A percentile compares a stretch with the other conserved stretches of the same genome.
These are phyloP conservation scores for Anoura caudifer DNA, from an alignment of 2,113 vertebrate genomes.

Conservation along the genomic window DNA sequence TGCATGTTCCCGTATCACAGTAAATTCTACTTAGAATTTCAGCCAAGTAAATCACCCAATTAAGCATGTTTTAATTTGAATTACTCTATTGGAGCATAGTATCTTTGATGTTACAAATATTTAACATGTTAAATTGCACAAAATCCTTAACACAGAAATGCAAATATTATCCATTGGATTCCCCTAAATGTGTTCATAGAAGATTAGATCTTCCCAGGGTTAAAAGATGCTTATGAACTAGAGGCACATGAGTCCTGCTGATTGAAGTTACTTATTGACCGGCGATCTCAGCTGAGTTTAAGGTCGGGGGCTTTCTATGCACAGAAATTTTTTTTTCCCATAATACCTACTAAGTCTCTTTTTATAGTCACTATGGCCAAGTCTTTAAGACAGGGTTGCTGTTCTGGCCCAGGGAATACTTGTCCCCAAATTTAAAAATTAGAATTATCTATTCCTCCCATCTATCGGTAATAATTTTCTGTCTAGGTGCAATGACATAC, in stretches of 20 bases:
- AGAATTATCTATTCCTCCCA: not conserved
- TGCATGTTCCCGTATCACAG: not conserved
- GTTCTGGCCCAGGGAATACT: accelerated
- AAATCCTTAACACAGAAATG: not conserved
- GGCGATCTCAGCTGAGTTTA: not conserved
- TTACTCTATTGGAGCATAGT: not conserved
- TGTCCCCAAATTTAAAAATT: not conserved
- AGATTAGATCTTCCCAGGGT: not conserved
- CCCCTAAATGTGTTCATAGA: not conserved
- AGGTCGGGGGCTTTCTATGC: not conserved
- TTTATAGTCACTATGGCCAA: not conserved
- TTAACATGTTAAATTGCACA: not conserved
- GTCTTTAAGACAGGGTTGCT: not conserved
- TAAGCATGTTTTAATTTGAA: not conserved
- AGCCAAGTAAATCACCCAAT: not conserved
- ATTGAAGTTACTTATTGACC: not conserved
- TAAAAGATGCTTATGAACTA: not conserved
- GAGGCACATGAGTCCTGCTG: not conserved
- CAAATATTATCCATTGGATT: not conserved
- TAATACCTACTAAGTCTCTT: not conserved
- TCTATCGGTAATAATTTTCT: not conserved
- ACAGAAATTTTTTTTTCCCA: not conserved
- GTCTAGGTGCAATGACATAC: not conserved
- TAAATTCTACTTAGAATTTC: not conserved
- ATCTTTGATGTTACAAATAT: not conserved